Conservation (phyloP, 1,140 invertebrate species). For the Wiebesia pumilae region DNA sequence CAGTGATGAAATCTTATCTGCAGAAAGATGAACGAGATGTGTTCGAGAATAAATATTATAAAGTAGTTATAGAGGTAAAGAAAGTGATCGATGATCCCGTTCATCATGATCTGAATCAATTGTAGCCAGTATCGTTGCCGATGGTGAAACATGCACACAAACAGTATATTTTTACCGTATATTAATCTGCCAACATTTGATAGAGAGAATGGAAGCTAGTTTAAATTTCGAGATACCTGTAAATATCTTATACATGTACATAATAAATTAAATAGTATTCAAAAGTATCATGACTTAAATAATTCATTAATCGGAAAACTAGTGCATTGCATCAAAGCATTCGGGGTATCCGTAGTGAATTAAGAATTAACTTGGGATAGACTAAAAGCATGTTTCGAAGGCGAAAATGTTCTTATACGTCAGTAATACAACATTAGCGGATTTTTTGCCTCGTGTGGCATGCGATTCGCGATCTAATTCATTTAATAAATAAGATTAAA, state of each 20-base stretch:
- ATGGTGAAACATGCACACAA: not conserved
- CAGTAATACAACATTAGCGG: not conserved
- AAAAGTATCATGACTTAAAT: slow-evolving; percentile 21
- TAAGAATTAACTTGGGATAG: not conserved
- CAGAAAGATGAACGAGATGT: not conserved
- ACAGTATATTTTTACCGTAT: not conserved
- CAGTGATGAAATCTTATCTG: not conserved
- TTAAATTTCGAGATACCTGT: slow-evolving; percentile 10
- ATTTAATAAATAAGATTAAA: slow-evolving; percentile 49
- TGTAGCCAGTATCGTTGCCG: not conserved
- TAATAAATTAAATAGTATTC: not conserved
- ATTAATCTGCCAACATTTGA: slow-evolving; percentile 3
- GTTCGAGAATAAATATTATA: not conserved
- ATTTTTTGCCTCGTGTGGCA: slow-evolving; percentile 14
- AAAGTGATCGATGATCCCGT: not conserved
- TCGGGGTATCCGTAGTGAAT: not conserved
- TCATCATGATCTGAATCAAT: not conserved
- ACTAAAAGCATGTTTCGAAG: not conserved
- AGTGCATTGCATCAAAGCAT: not conserved
- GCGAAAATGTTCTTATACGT: not conserved
- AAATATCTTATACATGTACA: not conserved
- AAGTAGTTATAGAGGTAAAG: not conserved
- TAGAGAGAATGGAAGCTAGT: not conserved
- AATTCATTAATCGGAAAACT: not conserved
- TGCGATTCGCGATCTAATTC: slow-evolving; percentile 48